Conservation (phyloP, 1,140 invertebrate species). For the Panagrolaimus sp. region DNA sequence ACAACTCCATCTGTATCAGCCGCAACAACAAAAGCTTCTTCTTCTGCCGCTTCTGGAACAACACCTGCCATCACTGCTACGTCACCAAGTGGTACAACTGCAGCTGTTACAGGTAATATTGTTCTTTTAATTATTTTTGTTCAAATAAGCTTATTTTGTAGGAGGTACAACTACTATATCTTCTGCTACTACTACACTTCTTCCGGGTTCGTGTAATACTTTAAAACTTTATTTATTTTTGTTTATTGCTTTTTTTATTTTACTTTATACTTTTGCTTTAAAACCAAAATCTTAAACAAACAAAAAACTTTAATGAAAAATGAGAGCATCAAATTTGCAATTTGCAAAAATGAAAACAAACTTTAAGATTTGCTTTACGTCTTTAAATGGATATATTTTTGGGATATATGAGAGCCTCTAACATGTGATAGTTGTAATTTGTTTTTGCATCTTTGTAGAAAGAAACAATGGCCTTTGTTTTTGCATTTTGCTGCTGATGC, state of each 20-base stretch:
- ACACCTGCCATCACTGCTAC: neutral
- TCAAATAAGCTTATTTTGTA: neutral
- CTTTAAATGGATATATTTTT: neutral
- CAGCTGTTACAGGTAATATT: neutral
- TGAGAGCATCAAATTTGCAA: neutral
- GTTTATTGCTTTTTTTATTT: neutral
- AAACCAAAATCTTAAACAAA: no score
- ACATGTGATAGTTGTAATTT: no score
- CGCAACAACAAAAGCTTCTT: neutral
- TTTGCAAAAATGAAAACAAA: neutral
- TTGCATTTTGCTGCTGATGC: neutral
- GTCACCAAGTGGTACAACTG: neutral
- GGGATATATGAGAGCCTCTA: neutral
- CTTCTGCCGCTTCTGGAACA: neutral
- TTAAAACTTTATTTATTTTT: neutral
- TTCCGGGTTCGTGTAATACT: neutral
- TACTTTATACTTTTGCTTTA: no score
- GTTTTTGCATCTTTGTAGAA: neutral
- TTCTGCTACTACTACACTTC: neutral
- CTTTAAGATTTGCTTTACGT: neutral
- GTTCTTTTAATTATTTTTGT: neutral
- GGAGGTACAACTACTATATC: neutral
- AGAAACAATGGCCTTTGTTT: neutral
- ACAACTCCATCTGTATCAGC: neutral
- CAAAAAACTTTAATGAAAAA: no score